These are phyloP conservation scores for Oxycera nigricornis DNA, from an alignment of 2,888 invertebrate species.

Conservation along the genomic window DNA sequence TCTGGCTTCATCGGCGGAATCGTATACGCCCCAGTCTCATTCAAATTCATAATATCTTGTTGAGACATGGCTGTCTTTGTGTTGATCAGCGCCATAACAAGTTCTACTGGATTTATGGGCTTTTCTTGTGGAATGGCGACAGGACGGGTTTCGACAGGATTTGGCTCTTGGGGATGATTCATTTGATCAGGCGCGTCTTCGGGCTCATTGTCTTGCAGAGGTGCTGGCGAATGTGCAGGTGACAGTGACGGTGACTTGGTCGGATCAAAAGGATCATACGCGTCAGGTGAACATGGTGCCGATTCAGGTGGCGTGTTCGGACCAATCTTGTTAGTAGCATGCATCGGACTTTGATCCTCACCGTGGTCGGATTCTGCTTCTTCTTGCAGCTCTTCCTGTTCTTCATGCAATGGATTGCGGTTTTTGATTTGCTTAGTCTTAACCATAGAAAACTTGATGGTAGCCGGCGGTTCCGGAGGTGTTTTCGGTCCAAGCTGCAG, in stretches of 20 bases:
- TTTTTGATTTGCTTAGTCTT: slow-evolving; percentile 65
- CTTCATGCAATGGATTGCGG: slow-evolving; percentile 71
- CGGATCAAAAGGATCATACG: slow-evolving; percentile 91
- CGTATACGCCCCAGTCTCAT: background rate
- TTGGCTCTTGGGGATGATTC: slow-evolving; percentile 40
- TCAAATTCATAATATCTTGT: slow-evolving; percentile 26
- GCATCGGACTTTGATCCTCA: slow-evolving; percentile 41
- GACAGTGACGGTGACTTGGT: slow-evolving; percentile 72
- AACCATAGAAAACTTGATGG: slow-evolving; percentile 67
- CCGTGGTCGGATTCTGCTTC: background rate
- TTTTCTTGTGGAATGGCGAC: slow-evolving; percentile 55
- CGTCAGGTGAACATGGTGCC: slow-evolving; percentile 78
- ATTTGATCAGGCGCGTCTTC: slow-evolving; percentile 42
- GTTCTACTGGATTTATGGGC: slow-evolving; percentile 67
- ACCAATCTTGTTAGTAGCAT: slow-evolving; percentile 65
- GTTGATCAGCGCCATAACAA: slow-evolving; percentile 68
- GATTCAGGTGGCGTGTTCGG: slow-evolving; percentile 77
- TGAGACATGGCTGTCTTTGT: slow-evolving; percentile 51
- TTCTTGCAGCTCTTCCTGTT: slow-evolving; percentile 63
- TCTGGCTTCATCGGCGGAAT: slow-evolving; percentile 7
- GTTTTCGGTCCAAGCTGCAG: slow-evolving; percentile 73
- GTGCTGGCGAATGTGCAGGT: slow-evolving; percentile 57
- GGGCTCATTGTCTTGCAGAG: slow-evolving; percentile 49
- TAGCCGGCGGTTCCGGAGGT: slow-evolving; percentile 75
- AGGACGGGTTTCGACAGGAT: slow-evolving; percentile 25